Evolutionary conservation across 2,888 invertebrate genomes (phyloP).

Genomic region (Apodemia zela): DNA sequence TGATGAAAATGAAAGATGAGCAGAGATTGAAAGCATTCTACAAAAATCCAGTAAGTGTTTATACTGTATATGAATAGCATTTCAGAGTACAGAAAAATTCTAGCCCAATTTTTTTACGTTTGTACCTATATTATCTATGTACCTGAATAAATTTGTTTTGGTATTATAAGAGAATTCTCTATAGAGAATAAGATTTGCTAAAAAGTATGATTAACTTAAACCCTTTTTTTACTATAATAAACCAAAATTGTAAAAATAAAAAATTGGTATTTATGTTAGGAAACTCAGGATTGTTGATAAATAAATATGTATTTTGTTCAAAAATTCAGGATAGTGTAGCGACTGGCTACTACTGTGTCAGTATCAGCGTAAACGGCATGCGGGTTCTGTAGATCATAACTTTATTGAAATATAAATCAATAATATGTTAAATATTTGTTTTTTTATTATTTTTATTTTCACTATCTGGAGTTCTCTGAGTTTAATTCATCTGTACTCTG

Average conservation of each 20-base stretch:
- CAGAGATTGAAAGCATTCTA: slow-evolving; percentile 50
- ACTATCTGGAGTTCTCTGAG: neutral
- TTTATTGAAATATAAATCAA: no score
- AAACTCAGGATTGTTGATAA: no score
- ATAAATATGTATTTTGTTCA: no score
- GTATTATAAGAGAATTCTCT: neutral
- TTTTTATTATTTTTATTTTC: neutral
- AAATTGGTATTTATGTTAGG: no score
- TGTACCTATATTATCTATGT: neutral
- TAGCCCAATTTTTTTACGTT: neutral
- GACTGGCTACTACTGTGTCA: no score
- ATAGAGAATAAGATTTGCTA: neutral
- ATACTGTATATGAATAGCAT: slow-evolving; percentile 39
- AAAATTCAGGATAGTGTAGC: no score
- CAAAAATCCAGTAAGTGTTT: slow-evolving; percentile 29
- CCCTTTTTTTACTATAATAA: no score
- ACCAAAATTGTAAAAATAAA: no score
- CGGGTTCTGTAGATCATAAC: no score
- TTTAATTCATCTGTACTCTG: slow-evolving; percentile 48
- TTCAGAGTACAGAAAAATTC: slow-evolving; percentile 51
- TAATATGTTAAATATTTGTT: neutral
- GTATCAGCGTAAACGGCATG: no score
- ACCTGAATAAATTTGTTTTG: neutral
- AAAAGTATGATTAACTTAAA: no score
- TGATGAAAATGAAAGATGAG: slow-evolving; percentile 62